Conservation (phyloP, 2,797 vertebrate genomes). For the Ambastaia sidthimunki region DNA sequence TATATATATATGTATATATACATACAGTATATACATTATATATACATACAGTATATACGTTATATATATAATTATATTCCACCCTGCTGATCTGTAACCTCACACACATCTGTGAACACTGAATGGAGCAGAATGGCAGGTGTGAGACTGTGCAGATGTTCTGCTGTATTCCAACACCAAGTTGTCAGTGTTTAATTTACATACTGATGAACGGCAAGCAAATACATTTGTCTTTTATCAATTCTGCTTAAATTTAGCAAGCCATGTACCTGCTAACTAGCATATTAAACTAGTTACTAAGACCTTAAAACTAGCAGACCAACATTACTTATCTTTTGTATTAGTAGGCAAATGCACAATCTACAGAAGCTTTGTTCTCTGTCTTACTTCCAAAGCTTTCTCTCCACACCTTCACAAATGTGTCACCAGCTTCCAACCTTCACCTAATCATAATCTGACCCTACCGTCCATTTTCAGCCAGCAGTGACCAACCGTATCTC, state of each 20-base stretch:
- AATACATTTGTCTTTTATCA: background rate
- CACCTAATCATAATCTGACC: slow-evolving; percentile 18
- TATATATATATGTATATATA: too few species aligned
- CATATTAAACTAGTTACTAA: too few species aligned
- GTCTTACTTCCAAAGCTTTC: background rate
- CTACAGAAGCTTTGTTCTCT: background rate
- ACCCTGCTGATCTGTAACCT: slow-evolving; percentile 17
- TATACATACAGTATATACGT: too few species aligned
- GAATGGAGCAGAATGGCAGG: slow-evolving; percentile 23
- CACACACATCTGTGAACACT: slow-evolving; percentile 32
- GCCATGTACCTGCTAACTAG: background rate
- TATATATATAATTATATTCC: too few species aligned
- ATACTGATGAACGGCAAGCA: background rate
- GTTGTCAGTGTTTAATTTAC: background rate
- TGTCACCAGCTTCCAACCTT: slow-evolving; percentile 11
- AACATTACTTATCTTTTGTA: background rate
- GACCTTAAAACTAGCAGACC: too few species aligned
- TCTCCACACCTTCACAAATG: background rate
- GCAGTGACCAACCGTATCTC: slow-evolving; percentile 12
- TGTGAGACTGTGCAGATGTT: slow-evolving; percentile 41
- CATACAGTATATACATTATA: too few species aligned
- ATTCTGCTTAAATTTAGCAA: background rate
- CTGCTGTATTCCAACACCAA: slow-evolving; percentile 11
- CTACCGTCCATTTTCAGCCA: background rate
- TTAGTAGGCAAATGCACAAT: background rate